Evolutionary conservation across 2,888 invertebrate species (phyloP).

Genomic region (Dioctria linearis): DNA sequence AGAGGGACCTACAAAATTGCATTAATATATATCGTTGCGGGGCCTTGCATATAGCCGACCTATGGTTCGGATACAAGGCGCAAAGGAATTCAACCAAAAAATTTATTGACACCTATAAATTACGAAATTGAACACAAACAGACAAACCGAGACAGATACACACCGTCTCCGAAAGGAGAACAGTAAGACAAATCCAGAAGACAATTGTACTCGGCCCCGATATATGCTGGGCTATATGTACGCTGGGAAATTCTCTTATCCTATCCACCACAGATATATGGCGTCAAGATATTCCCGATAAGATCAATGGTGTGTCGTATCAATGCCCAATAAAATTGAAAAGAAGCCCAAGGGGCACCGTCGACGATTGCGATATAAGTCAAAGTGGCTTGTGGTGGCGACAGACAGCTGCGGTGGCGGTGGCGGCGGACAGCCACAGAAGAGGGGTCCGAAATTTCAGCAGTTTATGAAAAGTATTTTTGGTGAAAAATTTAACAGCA

Average conservation of each 20-base stretch:
- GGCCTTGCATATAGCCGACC: slow-evolving; percentile 5
- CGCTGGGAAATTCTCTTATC: slow-evolving; percentile 53
- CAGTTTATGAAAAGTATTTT: slow-evolving; percentile 54
- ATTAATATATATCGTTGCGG: slow-evolving; percentile 33
- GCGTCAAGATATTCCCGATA: slow-evolving; percentile 69
- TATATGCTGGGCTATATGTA: background rate
- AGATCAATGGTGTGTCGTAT: slow-evolving; percentile 69
- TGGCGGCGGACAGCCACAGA: slow-evolving; percentile 41
- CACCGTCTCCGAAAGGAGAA: slow-evolving; percentile 52
- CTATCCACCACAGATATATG: slow-evolving; percentile 63
- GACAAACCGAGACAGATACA: slow-evolving; percentile 33
- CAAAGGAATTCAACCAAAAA: slow-evolving; percentile 59
- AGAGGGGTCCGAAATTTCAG: slow-evolving; percentile 44
- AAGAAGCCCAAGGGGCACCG: slow-evolving; percentile 44
- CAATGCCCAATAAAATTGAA: slow-evolving; percentile 66
- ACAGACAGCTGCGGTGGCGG: slow-evolving; percentile 36
- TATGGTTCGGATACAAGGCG: slow-evolving; percentile 29
- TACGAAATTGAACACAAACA: slow-evolving; percentile 64
- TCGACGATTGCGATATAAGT: slow-evolving; percentile 29
- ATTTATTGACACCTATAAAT: slow-evolving; percentile 69
- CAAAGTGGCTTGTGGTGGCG: slow-evolving; percentile 49
- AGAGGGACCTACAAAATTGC: slow-evolving; percentile 27
- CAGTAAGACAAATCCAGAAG: slow-evolving; percentile 35
- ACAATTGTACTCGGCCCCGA: slow-evolving; percentile 43
- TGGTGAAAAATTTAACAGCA: slow-evolving; percentile 39